A percentile compares a stretch with the other conserved stretches of the same genome.
Conservation (phyloP, 2,797 vertebrate species). For the Etheostoma nigrum region DNA sequence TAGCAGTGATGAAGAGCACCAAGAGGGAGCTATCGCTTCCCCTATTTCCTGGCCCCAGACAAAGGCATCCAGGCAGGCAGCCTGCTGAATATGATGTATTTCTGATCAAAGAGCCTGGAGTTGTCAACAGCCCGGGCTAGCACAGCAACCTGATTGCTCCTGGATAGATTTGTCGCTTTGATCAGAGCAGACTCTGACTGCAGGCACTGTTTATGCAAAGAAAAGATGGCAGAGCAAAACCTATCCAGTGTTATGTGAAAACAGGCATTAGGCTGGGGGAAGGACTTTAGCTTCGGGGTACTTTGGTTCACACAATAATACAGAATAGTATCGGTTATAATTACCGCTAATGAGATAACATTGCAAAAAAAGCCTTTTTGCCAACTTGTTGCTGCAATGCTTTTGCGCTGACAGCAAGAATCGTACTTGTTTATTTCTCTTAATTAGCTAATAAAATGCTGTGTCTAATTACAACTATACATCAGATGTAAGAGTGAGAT, state of each 20-base stretch:
- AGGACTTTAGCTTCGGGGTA: constrained; percentile 72
- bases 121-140: constrained; percentile 88
- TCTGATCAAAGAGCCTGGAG: constrained; percentile 92
- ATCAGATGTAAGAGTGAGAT: constrained; percentile 60
- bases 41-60: constrained; percentile 92
- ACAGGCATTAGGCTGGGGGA: constrained; percentile 61
- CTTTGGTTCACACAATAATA: constrained; percentile 75
- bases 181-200: constrained; percentile 86
- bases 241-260: constrained; percentile 72
- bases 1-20: constrained; percentile 85
- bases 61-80: constrained; percentile 84
- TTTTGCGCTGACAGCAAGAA: constrained; percentile 65
- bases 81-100: constrained; percentile 90
- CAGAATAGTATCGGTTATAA: constrained; percentile 82
- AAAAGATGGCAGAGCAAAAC: constrained; percentile 77
- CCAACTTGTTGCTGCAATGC: constrained; percentile 74
- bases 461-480: constrained; percentile 64
- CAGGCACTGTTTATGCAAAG: constrained; percentile 86
- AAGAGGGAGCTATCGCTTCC: constrained; percentile 89
- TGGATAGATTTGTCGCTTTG: constrained; percentile 89
- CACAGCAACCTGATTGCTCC: constrained; percentile 87
- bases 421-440: constrained; percentile 41
- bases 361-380: constrained; percentile 63
- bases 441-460: constrained; percentile 60
- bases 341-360: constrained; percentile 85